Evolutionary conservation across 1,140 invertebrate species (phyloP).

Genomic region (Aphelenchoides avenae): DNA sequence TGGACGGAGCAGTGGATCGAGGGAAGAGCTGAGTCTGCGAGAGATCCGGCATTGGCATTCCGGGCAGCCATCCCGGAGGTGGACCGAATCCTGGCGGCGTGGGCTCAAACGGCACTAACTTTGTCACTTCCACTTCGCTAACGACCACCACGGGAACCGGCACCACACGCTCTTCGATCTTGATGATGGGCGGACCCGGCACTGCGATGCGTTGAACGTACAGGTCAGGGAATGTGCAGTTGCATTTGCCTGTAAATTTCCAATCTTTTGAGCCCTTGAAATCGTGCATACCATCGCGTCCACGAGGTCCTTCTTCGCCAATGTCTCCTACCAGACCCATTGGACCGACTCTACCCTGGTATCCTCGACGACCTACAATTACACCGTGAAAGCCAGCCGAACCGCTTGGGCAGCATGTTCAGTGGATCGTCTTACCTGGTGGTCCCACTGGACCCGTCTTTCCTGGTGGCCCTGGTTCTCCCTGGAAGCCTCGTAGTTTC

Average conservation of each 20-base stretch:
- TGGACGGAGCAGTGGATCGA: too few relatives aligned
- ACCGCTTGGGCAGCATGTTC: conserved; percentile 14
- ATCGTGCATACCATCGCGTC: conserved; percentile 34
- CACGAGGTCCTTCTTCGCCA: conserved; percentile 50
- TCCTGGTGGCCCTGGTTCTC: conserved; percentile 1
- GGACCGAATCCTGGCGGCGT: conserved; percentile 58
- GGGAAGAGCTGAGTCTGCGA: conserved; percentile 42
- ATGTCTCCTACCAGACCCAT: conserved; percentile 37
- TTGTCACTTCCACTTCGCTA: conserved; percentile 58
- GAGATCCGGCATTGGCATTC: conserved; percentile 54
- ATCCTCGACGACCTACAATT: too few relatives aligned
- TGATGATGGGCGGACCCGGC: conserved; percentile 53
- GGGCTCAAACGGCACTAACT: conserved; percentile 55
- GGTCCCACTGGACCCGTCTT: conserved; percentile 41
- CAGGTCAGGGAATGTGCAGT: conserved; percentile 56
- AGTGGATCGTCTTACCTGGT: conserved; percentile 3
- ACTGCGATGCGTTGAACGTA: conserved; percentile 55
- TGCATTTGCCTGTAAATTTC: conserved; percentile 35
- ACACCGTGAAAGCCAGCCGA: conserved; percentile 5
- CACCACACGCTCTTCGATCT: conserved; percentile 57
- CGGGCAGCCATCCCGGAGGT: conserved; percentile 50
- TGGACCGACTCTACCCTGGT: conserved; percentile 39
- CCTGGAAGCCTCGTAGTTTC: conserved; percentile 49
- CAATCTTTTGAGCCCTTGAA: background rate
- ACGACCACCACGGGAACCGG: conserved; percentile 58